A percentile compares a stretch with the other conserved stretches of the same genome.
These are phyloP conservation scores for Xyrauchen texanus DNA, from an alignment of 2,113 vertebrate genomes.

Conservation along the genomic window DNA sequence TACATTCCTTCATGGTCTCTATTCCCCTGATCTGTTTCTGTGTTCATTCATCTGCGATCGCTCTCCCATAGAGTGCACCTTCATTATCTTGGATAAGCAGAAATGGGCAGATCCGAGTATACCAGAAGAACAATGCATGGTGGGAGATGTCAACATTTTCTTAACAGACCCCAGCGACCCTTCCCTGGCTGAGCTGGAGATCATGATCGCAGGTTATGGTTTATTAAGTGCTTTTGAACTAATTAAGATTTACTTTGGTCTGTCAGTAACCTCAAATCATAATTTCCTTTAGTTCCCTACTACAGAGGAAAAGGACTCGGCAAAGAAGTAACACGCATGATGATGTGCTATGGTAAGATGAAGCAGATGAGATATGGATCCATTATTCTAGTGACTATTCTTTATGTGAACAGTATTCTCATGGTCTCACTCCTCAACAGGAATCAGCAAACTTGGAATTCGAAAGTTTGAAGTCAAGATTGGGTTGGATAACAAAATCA, in stretches of 20 bases:
- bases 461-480: constrained; percentile 91
- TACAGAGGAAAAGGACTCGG: constrained; percentile 87
- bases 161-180: constrained; percentile 83
- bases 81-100: constrained; percentile 87
- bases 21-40: background rate
- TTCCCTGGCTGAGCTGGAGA: constrained; percentile 86
- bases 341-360: constrained; percentile 88
- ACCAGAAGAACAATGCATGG: constrained; percentile 86
- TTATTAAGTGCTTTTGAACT: background rate
- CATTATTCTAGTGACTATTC: background rate
- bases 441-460: constrained; percentile 81
- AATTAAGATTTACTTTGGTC: background rate
- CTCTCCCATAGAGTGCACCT: constrained; percentile 87
- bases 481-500: constrained; percentile 84
- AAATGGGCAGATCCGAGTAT: constrained; percentile 68
- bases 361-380: background rate
- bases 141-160: constrained; percentile 95
- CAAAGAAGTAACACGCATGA: constrained; percentile 87
- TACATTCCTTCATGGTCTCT: background rate
- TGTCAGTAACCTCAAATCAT: constrained; percentile 1
- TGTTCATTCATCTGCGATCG: background rate
- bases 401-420: background rate
- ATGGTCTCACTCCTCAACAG: constrained; percentile 64
- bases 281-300: constrained; percentile 78
- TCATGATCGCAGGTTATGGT: constrained; percentile 95